phyloP scores from a whole-genome alignment of 2,888 invertebrate species.

The Pandemis corylana region DNA sequence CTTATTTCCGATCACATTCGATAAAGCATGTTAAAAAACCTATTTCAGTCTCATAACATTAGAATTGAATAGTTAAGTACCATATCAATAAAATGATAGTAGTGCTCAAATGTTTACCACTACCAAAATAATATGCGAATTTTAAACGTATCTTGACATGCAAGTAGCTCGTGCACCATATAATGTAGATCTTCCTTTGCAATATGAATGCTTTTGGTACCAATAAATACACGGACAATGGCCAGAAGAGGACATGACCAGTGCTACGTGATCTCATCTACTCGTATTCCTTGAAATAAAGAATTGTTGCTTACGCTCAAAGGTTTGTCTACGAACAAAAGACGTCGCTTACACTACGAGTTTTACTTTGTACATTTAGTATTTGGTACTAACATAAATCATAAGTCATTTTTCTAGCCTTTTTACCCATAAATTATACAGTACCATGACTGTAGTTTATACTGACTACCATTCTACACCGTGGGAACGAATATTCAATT shows the following conservation, averaged over 20 bases:
- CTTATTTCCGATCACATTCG: no score
- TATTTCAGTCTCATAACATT: background rate
- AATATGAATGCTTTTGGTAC: conserved; percentile 33
- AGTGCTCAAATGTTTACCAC: background rate
- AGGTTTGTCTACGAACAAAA: background rate
- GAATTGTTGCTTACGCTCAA: conserved; percentile 3
- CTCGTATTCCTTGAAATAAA: conserved; percentile 10
- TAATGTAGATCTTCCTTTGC: conserved; percentile 19
- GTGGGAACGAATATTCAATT: no score
- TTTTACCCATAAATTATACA: no score
- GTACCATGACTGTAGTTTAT: no score
- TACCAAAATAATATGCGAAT: background rate
- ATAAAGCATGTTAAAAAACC: background rate
- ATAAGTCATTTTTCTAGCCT: no score
- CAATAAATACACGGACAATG: conserved; percentile 34
- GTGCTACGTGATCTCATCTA: conserved; percentile 33
- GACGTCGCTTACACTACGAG: background rate
- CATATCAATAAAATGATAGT: background rate
- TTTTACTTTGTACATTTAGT: background rate
- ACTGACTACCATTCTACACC: no score
- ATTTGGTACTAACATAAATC: background rate
- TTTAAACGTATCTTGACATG: background rate
- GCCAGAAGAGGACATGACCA: conserved; percentile 4
- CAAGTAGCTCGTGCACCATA: background rate
- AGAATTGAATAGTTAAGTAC: background rate